phyloP scores from a whole-genome alignment of 2,888 invertebrate species.

The Orthosia incerta region DNA sequence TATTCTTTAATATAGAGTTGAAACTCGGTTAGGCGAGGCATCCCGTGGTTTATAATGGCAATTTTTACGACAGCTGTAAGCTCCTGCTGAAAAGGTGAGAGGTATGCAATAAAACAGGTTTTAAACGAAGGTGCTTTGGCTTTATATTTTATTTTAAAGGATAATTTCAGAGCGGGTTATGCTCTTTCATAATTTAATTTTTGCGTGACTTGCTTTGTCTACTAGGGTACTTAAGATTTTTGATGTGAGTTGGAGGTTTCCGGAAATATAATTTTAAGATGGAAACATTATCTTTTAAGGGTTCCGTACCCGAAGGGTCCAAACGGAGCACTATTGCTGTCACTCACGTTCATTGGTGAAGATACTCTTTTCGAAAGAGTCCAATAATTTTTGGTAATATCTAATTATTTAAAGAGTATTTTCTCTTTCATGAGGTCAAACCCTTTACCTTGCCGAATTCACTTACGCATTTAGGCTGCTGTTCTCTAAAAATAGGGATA shows the following conservation, averaged over 20 bases:
- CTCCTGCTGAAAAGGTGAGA: slow-evolving; percentile 48
- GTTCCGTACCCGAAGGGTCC: no score
- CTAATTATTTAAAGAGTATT: no score
- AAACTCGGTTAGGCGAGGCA: slow-evolving; percentile 21
- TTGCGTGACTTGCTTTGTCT: background rate
- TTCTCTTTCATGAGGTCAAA: no score
- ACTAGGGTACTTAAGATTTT: background rate
- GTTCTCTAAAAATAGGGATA: no score
- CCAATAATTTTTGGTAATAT: no score
- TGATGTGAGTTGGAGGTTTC: background rate
- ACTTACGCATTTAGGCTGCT: no score
- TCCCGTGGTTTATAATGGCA: slow-evolving; percentile 44
- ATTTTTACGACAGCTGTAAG: slow-evolving; percentile 51
- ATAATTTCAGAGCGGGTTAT: slow-evolving; percentile 5
- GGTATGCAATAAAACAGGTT: slow-evolving; percentile 49
- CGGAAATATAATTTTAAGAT: no score
- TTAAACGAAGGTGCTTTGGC: slow-evolving; percentile 29
- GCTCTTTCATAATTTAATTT: background rate
- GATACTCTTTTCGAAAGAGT: no score
- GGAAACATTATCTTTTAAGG: no score
- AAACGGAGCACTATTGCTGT: no score
- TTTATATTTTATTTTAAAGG: slow-evolving; percentile 24
- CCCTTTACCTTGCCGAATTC: no score
- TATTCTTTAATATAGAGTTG: slow-evolving; percentile 40
- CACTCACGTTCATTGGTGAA: no score